Base-by-base conservation (phyloP, 2,888 invertebrate genomes). In the Gastrophysa polygoni region DNA sequence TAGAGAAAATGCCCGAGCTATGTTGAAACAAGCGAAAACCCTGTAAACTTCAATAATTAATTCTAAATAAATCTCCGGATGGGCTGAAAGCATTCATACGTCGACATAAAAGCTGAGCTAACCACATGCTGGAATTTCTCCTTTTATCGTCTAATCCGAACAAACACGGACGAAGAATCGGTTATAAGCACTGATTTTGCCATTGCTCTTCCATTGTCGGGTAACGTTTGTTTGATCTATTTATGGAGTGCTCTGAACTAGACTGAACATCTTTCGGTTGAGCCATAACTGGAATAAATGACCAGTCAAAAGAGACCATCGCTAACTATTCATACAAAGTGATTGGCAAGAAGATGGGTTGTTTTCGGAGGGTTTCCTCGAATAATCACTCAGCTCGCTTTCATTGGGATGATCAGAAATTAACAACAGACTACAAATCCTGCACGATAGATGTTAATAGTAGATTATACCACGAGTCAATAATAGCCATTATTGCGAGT, bases 121-220 rank as follows among this genome's bases (percentile, higher is more conserved):
- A 38, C 67, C 69, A 70, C 68, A 71, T 68, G 68, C 71, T 67
- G 70, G 70, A 72, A 75, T 76, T 75, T 69, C 74, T 59, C 60
- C 68, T 56, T 71, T 74, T 71, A 75, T 74, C 74, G 74, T 61
- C 47, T 66, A 72, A 73, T 74, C 71, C 72, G 75, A 75, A 74
- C 75, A 75, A 75, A 73, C 75, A 71, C 66, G 67, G 72, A 75
- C n/a, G 70, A 68, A 75, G 75, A 76, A 76, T 75, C 68, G 68
- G 69, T 73, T 71, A 68, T 68, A 73, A 72, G 75, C 75, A 74
- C 74, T 73, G 74, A 74, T 74, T 74, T 69, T 65, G 69, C 67
- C 67, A 75, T 74, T 57, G 14, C 14, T 38, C 7, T n/a, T n/a
- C 38, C 38, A 6, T n/a, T 14, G 10, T 32, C 29, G 2, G 10